Evolutionary conservation across 2,888 invertebrate species (phyloP).

Genomic region (Perdita meconis): DNA sequence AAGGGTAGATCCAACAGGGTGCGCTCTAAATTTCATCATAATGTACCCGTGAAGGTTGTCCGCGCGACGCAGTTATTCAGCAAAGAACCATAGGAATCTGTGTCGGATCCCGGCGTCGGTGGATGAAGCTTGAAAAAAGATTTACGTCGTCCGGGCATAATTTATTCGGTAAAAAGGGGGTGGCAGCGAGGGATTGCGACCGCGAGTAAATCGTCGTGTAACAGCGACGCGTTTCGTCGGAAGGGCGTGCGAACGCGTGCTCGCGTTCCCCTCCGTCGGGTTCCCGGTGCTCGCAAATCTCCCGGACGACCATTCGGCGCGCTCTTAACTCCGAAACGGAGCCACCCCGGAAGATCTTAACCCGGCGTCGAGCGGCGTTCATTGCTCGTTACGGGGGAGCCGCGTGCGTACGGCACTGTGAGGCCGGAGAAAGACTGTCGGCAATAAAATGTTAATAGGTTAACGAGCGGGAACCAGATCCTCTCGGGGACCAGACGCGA

Average conservation of each 20-base stretch:
- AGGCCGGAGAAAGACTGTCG: slow-evolving; percentile 71
- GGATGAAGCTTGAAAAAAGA: not conserved
- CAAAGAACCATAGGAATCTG: too few relatives aligned
- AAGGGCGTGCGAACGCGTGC: slow-evolving; percentile 43
- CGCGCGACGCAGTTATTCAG: too few relatives aligned
- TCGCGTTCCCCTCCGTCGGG: slow-evolving; percentile 51
- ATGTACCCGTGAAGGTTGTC: too few relatives aligned
- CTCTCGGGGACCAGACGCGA: slow-evolving; percentile 31
- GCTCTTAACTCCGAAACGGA: slow-evolving; percentile 56
- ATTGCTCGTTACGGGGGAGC: slow-evolving; percentile 43
- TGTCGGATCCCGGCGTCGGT: too few relatives aligned
- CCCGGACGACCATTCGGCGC: slow-evolving; percentile 50
- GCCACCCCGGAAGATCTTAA: slow-evolving; percentile 63
- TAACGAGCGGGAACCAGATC: slow-evolving; percentile 67
- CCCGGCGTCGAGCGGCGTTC: slow-evolving; percentile 31
- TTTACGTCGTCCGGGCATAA: slow-evolving; percentile 16
- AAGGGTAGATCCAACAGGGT: too few relatives aligned
- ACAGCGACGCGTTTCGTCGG: slow-evolving; percentile 27
- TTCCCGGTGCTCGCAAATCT: slow-evolving; percentile 66
- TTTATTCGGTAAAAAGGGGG: slow-evolving; percentile 1
- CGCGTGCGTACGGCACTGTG: slow-evolving; percentile 31
- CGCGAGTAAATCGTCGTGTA: slow-evolving; percentile 33
- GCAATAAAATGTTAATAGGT: slow-evolving; percentile 78
- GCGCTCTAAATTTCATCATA: too few relatives aligned
- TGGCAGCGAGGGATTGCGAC: not conserved